Base-by-base conservation (phyloP, 2,113 vertebrate genomes). In the Hippocampus zosterae region DNA sequence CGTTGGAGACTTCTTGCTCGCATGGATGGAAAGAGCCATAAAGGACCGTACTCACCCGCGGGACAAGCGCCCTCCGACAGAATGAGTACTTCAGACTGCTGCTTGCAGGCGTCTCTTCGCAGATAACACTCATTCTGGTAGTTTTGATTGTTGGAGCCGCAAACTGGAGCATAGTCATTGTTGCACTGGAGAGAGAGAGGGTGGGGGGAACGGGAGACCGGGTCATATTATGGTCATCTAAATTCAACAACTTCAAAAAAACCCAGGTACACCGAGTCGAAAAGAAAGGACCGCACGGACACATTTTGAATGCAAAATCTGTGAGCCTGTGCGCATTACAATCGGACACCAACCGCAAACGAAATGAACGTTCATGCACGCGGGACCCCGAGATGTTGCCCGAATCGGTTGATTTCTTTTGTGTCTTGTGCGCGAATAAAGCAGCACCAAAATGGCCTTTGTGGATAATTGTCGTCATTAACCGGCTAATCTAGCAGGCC, bases 101-200 rank as follows among this genome's bases (percentile, higher is more conserved):
- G 96, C 82, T 98, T 99, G 93, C 97, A 99, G 67, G 96, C 95
- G n/a, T 97, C 96, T 75, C 95, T 94, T 40, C 95, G 93, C 88
- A 99, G 90, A 88, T 95, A 98, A 84, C 97, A 99, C 55, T 98
- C 96, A 0, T 98, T 99, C 92, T 96, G 95, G 89, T 96, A 99
- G 90, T 96, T 97, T 89, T 98, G 95, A 0, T 96, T 97, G 53
- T 97, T 98, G 90, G 97, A 98, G 89, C 97, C 97, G 33, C 97
- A 99, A 75, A 99, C 95, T 13, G 97, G 96, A 87, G 94, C 93
- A n/a, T 98, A 98, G 89, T 98, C 97, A 75, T 89, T 96, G 94
- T 95, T 96, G 84, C 97, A 99, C 97, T 99, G 89, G 29, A 0
- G 68, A 79, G 77, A 69, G 18, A 67, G 18, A 3, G 59, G 48